These are phyloP conservation scores for Catostylus mosaicus DNA, from an alignment of 30 jellyfish, hydroid and myxozoan genomes.

Conservation along the genomic window DNA sequence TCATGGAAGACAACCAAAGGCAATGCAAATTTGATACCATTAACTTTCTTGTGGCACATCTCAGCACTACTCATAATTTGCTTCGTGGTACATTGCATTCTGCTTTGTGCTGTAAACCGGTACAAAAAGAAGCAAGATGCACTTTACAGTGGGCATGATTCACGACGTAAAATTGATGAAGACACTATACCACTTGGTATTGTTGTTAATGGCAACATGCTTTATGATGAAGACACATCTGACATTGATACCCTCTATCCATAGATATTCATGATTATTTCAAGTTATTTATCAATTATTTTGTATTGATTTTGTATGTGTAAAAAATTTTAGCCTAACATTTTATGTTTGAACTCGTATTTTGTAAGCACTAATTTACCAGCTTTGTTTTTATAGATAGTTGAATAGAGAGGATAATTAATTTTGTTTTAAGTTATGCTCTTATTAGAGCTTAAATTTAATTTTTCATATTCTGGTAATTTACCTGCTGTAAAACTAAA, in stretches of 20 bases:
- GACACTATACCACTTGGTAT: slow-evolving; percentile 63
- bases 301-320: not conserved
- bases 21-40: slow-evolving; percentile 31
- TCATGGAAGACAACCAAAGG: slow-evolving; percentile 32
- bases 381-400: too few relatives aligned
- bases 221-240: slow-evolving; percentile 27
- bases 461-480: too few relatives aligned
- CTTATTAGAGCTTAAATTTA: too few relatives aligned
- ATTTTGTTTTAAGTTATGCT: too few relatives aligned
- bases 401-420: too few relatives aligned
- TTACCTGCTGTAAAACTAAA: too few relatives aligned
- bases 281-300: not conserved
- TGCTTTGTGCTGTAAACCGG: slow-evolving; percentile 30
- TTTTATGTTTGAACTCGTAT: not conserved
- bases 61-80: slow-evolving; percentile 1
- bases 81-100: slow-evolving; percentile 19
- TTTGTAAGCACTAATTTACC: too few relatives aligned
- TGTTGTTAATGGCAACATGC: slow-evolving; percentile 59
- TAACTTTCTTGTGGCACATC: slow-evolving; percentile 53
- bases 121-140: slow-evolving; percentile 16
- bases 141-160: slow-evolving; percentile 11
- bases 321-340: not conserved
- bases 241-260: slow-evolving; percentile 52
- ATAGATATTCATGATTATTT: not conserved
- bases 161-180: slow-evolving; percentile 30